phyloP scores from a whole-genome alignment of 1,140 invertebrate genomes.

The Diplogasteroides magnus region DNA sequence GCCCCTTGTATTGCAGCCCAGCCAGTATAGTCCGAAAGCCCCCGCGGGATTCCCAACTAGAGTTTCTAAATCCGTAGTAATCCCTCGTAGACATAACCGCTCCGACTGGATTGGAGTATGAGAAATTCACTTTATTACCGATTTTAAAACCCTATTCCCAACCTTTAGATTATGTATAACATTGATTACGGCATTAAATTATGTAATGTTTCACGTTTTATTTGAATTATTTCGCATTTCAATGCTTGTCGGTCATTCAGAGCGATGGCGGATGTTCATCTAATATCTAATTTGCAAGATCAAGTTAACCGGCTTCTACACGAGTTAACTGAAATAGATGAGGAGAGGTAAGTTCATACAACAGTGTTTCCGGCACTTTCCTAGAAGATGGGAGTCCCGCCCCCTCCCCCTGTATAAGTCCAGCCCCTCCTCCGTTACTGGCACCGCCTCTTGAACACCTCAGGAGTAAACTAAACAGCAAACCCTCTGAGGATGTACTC shows the following conservation, averaged over 20 bases:
- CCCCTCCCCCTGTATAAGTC: too few species aligned
- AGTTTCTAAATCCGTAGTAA: too few species aligned
- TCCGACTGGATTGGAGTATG: not conserved
- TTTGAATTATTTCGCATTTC: not conserved
- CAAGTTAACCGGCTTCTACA: conserved; percentile 70
- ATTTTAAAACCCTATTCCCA: not conserved
- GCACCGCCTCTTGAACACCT: too few species aligned
- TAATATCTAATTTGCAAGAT: conserved; percentile 68
- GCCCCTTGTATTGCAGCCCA: too few species aligned
- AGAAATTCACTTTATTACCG: not conserved
- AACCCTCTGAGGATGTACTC: too few species aligned
- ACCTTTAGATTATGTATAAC: not conserved
- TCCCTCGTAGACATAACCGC: too few species aligned
- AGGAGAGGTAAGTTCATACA: conserved; percentile 62
- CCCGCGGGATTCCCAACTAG: too few species aligned
- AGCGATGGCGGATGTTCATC: conserved; percentile 36
- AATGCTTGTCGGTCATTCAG: not conserved
- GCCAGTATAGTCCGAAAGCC: too few species aligned
- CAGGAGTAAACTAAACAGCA: too few species aligned
- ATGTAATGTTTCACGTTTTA: not conserved
- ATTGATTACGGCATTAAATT: conserved; percentile 1
- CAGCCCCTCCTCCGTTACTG: too few species aligned
- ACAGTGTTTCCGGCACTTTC: too few species aligned
- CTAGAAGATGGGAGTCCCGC: too few species aligned
- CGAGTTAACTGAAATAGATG: conserved; percentile 70